These are phyloP conservation scores for Synergus japonicus DNA, from an alignment of 2,888 invertebrate genomes.

Conservation along the genomic window DNA sequence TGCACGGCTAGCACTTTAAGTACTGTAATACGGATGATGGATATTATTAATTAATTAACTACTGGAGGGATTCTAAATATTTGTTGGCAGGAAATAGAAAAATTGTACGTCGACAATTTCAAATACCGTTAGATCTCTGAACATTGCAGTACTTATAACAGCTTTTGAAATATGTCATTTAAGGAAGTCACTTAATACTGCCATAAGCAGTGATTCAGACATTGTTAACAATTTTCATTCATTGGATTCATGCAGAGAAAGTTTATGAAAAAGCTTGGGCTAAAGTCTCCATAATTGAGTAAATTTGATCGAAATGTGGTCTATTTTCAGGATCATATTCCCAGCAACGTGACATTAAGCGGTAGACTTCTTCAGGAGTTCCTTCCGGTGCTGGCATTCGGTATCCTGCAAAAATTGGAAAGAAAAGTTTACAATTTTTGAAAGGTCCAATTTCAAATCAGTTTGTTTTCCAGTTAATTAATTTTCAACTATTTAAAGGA, in stretches of 20 bases:
- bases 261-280: slow-evolving; percentile 67
- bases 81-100: slow-evolving; percentile 34
- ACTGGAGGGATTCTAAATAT: slow-evolving; percentile 1
- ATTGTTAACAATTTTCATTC: not conserved
- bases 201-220: not conserved
- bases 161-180: not conserved
- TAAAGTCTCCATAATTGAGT: slow-evolving; percentile 86
- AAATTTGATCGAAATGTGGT: slow-evolving; percentile 95
- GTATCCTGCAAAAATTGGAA: slow-evolving; percentile 83
- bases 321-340: slow-evolving; percentile 94
- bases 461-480: too few species aligned
- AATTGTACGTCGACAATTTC: slow-evolving; percentile 36
- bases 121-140: slow-evolving; percentile 42
- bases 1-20: not conserved
- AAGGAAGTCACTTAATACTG: too few species aligned
- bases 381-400: slow-evolving; percentile 95
- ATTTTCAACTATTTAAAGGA: too few species aligned
- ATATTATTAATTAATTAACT: not conserved
- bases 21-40: not conserved
- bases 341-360: slow-evolving; percentile 95
- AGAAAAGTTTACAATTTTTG: too few species aligned
- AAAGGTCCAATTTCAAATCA: too few species aligned
- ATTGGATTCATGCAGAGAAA: not conserved
- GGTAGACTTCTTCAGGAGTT: slow-evolving; percentile 93
- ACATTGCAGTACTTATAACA: slow-evolving; percentile 9